These are phyloP conservation scores for Oryzias sinensis DNA, from an alignment of 2,797 vertebrate genomes.

Conservation along the genomic window DNA sequence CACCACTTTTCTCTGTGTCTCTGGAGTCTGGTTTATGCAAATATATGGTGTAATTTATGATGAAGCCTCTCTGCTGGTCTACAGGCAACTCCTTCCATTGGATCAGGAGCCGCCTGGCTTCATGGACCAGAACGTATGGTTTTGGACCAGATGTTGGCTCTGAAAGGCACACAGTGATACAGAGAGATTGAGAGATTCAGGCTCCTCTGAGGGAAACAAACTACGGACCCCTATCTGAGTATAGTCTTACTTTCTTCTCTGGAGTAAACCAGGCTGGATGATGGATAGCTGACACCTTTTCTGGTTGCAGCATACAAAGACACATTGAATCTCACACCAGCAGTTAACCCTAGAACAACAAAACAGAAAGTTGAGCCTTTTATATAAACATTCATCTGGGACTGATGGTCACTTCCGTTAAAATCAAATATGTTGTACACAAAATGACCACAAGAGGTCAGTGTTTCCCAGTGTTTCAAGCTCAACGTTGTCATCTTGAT, in stretches of 20 bases:
- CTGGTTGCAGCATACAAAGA: conserved; percentile 76
- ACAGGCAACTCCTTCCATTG: conserved; percentile 67
- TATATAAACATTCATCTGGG: not conserved
- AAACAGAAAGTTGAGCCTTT: not conserved
- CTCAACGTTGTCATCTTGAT: not conserved
- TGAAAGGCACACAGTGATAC: conserved; percentile 35
- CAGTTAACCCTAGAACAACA: conserved; percentile 65
- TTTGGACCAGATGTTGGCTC: conserved; percentile 65
- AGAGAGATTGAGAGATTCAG: not conserved
- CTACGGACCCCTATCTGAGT: too few relatives aligned
- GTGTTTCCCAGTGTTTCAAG: conserved; percentile 5
- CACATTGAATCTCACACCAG: conserved; percentile 64
- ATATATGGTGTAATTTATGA: conserved; percentile 73
- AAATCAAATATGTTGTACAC: conserved; percentile 1
- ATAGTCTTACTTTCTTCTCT: conserved; percentile 71
- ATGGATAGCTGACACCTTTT: conserved; percentile 66
- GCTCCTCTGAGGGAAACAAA: not conserved
- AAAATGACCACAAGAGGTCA: conserved; percentile 44
- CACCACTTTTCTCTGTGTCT: conserved; percentile 43
- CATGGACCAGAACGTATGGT: conserved; percentile 36
- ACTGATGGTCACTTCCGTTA: not conserved
- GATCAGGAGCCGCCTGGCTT: conserved; percentile 43
- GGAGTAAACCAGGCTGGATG: conserved; percentile 62
- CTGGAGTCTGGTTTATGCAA: conserved; percentile 35
- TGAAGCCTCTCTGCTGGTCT: conserved; percentile 70